Percentiles rank a stretch among this genome's conserved stretches.
Conservation (phyloP, 2,113 vertebrate species). For the Daboia siamensis region DNA sequence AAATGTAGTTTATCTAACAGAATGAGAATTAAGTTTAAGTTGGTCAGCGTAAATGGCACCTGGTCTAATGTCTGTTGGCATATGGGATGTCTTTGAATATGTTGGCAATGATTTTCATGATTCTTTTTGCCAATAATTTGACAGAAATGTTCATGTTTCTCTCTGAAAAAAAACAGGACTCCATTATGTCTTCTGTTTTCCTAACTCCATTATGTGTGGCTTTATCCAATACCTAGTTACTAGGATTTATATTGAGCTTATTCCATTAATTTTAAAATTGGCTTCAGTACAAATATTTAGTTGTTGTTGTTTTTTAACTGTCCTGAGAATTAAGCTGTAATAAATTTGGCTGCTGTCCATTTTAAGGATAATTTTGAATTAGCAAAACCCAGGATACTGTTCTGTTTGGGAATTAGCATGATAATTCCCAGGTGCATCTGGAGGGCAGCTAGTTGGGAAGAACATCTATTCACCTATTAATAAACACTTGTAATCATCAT, state of each 20-base stretch:
- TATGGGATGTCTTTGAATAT: constrained; percentile 29
- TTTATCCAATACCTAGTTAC: neutral
- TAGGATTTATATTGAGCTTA: neutral
- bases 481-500: constrained; percentile 30
- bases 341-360: constrained; percentile 38
- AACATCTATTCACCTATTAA: neutral
- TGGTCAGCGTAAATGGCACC: constrained; percentile 40
- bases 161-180: constrained; percentile 43
- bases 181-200: constrained; percentile 17
- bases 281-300: constrained; percentile 11
- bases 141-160: constrained; percentile 45
- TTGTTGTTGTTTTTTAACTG: neutral
- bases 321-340: neutral
- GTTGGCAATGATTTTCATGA: constrained; percentile 28
- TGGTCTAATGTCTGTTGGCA: constrained; percentile 39
- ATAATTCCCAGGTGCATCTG: neutral
- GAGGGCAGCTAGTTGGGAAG: neutral
- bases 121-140: constrained; percentile 53
- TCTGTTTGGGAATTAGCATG: neutral
- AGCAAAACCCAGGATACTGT: constrained; percentile 14
- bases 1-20: constrained; percentile 5
- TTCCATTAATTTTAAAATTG: constrained; percentile 10
- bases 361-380: constrained; percentile 15
- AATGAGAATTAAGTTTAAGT: constrained; percentile 32
- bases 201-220: neutral